These are phyloP conservation scores for Falco naumanni DNA, from an alignment of 2,797 vertebrate species.

Conservation along the genomic window DNA sequence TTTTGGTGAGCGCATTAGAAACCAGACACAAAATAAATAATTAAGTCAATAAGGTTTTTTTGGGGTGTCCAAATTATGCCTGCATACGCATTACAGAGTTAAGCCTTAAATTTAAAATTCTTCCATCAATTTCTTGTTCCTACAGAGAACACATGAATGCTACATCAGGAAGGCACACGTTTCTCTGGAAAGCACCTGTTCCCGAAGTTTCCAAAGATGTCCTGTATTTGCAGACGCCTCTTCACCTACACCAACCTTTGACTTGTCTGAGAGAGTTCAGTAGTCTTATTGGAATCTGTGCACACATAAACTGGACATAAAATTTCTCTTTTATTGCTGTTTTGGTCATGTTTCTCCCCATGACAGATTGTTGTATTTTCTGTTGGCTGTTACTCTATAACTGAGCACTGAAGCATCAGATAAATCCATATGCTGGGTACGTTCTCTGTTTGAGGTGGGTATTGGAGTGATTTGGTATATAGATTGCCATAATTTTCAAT, in stretches of 20 bases:
- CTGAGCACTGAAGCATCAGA: neutral
- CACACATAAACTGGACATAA: neutral
- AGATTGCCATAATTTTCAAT: neutral
- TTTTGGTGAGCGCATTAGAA: neutral
- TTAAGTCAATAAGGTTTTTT: neutral
- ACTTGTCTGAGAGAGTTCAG: neutral
- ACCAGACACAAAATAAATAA: constrained; percentile 2
- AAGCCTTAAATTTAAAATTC: neutral
- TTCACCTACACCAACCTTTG: neutral
- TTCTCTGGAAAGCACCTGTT: neutral
- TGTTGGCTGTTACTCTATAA: neutral
- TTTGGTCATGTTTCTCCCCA: neutral
- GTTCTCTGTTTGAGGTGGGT: neutral
- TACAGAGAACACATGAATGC: neutral
- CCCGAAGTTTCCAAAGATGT: neutral
- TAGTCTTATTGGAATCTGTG: neutral
- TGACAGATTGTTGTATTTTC: neutral
- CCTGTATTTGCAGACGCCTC: neutral
- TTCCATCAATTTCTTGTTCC: neutral
- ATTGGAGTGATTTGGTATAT: neutral
- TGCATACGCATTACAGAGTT: neutral
- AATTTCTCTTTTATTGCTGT: neutral
- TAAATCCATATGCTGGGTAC: neutral
- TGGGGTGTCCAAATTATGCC: neutral
- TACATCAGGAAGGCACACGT: neutral